These are phyloP conservation scores for Bombyx huttoni DNA, from an alignment of 2,888 invertebrate genomes.

Conservation along the genomic window DNA sequence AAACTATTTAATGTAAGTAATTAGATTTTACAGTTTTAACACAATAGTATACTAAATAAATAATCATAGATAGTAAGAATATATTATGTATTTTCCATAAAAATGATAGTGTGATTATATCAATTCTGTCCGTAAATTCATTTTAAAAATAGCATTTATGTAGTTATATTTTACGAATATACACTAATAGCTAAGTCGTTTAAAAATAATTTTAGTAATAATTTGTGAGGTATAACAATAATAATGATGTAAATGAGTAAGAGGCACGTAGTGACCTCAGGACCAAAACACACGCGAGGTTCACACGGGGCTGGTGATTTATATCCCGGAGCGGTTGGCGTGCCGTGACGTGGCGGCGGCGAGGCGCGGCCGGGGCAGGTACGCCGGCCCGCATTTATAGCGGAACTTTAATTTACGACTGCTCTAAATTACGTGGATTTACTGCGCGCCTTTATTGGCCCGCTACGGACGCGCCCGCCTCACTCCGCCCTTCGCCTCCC, in stretches of 20 bases:
- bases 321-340: constrained; percentile 23
- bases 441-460: constrained; percentile 69
- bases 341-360: constrained; percentile 27
- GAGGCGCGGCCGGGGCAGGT: constrained; percentile 49
- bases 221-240: not conserved
- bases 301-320: constrained; percentile 42
- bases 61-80: too few relatives aligned
- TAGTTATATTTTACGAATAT: not conserved
- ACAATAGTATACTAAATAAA: too few relatives aligned
- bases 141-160: not conserved
- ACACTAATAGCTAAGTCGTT: not conserved
- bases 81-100: too few relatives aligned
- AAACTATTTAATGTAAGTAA: too few relatives aligned
- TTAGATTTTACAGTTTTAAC: too few relatives aligned
- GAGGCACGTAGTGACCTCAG: constrained; percentile 8
- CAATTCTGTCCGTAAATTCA: too few relatives aligned
- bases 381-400: constrained; percentile 58
- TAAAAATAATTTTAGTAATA: not conserved
- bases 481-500: constrained; percentile 30
- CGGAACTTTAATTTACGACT: constrained; percentile 68
- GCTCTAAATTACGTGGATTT: constrained; percentile 72
- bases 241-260: not conserved
- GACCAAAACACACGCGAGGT: constrained; percentile 27
- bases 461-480: constrained; percentile 44
- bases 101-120: too few relatives aligned